Base-by-base conservation (phyloP, 2,797 vertebrate species). In the Hozukius guyotensis region DNA sequence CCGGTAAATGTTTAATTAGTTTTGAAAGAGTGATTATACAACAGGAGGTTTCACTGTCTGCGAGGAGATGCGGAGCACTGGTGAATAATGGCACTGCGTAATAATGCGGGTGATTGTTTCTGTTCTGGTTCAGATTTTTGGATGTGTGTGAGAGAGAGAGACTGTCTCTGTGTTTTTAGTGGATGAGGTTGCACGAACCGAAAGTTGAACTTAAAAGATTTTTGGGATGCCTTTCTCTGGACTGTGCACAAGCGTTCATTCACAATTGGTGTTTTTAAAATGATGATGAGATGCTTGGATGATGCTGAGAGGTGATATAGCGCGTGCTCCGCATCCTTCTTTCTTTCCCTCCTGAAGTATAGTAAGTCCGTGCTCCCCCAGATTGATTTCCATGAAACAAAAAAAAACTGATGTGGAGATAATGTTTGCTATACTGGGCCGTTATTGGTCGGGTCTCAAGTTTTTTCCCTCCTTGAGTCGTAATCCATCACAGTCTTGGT, bases 1-100 rank as follows among this genome's bases (percentile, higher is more conserved):
- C n/a, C 16, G 18, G 69, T 66, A 78, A 68, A 83, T 91, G 85
- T 84, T 84, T 84, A 78, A 88, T 90, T 83, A 84, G 72, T 90
- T 88, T 84, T 34, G 11, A 61, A 63, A 70, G 75, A 76, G 68
- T 75, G 73, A 77, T 83, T 72, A 79, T 72, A 79, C 65, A 81
- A 20, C 38, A 34, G 20, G 66, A n/a, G 72, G 66, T 12, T 56
- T 66, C 10, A 22, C 12, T 72, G 72, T 56, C 25, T 61, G 67
- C 8, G 2, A 65, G 62, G 57, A 20, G 52, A 74, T 20, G 25
- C 49, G 25, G 22, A 31, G 27, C 66, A 63, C 55, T 42, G 12
- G 66, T 8, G 62, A 24, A 72, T n/a, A 42, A 65, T 72, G 77
- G n/a, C 82, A 83, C 72, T 82, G 85, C 68, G 82, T 82, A 89